Evolutionary conservation across 2,797 vertebrate species (phyloP).

Genomic region (Microctenopoma lineatum): DNA sequence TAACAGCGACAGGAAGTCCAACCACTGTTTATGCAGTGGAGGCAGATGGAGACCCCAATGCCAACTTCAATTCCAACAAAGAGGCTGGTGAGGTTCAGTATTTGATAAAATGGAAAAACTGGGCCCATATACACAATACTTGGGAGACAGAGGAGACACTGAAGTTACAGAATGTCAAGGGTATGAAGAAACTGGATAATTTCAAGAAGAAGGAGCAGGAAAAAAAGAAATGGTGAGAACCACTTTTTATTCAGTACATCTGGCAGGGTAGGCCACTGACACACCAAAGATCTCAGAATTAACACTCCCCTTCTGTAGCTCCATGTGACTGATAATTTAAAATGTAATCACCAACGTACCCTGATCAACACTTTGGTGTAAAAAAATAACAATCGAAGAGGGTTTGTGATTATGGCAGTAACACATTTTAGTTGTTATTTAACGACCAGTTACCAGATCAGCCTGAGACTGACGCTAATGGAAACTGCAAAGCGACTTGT

Average conservation of each 20-base stretch:
- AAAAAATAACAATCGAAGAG: no score
- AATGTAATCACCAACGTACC: no score
- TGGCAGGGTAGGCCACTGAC: neutral
- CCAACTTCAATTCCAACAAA: slow-evolving; percentile 87
- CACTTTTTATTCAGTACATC: neutral
- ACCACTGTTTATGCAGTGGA: slow-evolving; percentile 98
- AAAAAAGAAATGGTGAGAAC: slow-evolving; percentile 90
- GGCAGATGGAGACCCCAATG: slow-evolving; percentile 95
- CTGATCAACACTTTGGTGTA: no score
- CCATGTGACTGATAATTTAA: no score
- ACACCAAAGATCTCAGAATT: neutral
- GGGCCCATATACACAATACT: slow-evolving; percentile 99
- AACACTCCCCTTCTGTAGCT: neutral
- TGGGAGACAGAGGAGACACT: slow-evolving; percentile 98
- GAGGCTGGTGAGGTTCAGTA: slow-evolving; percentile 93
- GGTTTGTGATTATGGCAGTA: no score
- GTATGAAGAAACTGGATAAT: slow-evolving; percentile 99
- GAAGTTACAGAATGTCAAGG: slow-evolving; percentile 96
- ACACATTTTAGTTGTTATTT: no score
- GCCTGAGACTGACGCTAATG: no score
- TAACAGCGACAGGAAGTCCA: slow-evolving; percentile 90
- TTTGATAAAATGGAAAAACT: slow-evolving; percentile 99
- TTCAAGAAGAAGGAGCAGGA: slow-evolving; percentile 99
- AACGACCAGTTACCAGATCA: no score
- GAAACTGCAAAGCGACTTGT: no score